Conservation (phyloP, 2,797 vertebrate genomes). For the Chaetodon trifasciatus region DNA sequence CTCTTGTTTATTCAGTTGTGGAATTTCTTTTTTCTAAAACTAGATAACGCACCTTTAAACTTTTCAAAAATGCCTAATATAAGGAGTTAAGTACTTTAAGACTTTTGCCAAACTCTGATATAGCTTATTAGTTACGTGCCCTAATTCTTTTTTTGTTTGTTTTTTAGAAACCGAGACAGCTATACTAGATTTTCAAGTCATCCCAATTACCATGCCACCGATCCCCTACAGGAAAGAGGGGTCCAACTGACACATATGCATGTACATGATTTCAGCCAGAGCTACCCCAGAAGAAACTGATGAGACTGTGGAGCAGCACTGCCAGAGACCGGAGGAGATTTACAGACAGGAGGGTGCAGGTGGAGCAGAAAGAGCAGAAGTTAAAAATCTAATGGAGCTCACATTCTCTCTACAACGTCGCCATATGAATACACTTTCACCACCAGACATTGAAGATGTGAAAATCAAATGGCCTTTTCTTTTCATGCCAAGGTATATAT, state of each 20-base stretch:
- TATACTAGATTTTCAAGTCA: not conserved
- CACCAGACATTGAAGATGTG: conserved; percentile 12
- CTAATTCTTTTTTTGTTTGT: not conserved
- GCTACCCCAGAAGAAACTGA: conserved; percentile 46
- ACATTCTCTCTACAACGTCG: conserved; percentile 32
- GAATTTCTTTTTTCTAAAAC: too few relatives aligned
- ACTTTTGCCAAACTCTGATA: too few relatives aligned
- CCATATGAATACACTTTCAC: conserved; percentile 28
- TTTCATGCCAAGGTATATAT: not conserved
- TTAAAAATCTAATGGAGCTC: conserved; percentile 24
- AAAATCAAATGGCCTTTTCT: conserved; percentile 33
- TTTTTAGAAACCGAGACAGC: too few relatives aligned
- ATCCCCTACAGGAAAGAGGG: conserved; percentile 28
- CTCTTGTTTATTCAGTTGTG: too few relatives aligned
- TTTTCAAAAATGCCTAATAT: too few relatives aligned
- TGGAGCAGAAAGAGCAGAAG: conserved; percentile 37
- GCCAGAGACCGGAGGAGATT: conserved; percentile 33
- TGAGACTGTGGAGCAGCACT: conserved; percentile 31
- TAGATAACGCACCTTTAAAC: too few relatives aligned
- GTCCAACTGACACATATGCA: conserved; percentile 43
- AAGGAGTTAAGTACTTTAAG: too few relatives aligned
- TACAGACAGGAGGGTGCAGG: conserved; percentile 31
- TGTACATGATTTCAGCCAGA: conserved; percentile 54
- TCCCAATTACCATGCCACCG: not conserved
- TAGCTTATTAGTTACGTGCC: too few relatives aligned